Base-by-base conservation (phyloP, 2,113 vertebrate genomes). In the Rallus limicola region DNA sequence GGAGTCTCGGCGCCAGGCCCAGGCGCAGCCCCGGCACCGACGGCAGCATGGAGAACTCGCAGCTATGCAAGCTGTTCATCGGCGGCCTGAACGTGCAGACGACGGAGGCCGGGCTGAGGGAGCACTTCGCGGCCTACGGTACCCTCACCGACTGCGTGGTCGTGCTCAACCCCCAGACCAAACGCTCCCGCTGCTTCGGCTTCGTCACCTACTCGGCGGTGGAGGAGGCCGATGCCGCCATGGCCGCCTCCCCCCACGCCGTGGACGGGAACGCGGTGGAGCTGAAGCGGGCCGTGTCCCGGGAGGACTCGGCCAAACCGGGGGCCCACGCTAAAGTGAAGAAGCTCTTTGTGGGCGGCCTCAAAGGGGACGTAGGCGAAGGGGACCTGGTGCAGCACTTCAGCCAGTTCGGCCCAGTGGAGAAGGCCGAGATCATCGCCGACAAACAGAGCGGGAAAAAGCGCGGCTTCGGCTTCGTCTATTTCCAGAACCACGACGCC, bases 21-120 rank as follows among this genome's bases (percentile, higher is more conserved):
- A 88, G 96, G 93, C 93, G 93, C 93, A 76, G 94, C 91, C 70
- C 84, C 90, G 94, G 95, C 95, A 77, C 76, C 93, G 93, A 95
- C 91, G 91, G 88, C 94, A 56, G 91, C 90, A 99, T 99, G 99
- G 98, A 98, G 81, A 99, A 99, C 92, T 98, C 98, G 29, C 99
- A 99, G 98, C 98, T 99, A 19, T 99, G 99, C 75, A 99, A 99
- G 98, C 98, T 99, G 84, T 99, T 99, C 82, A 99, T 99, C 93
- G 99, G 99, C 34, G 99, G 99, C 29, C 98, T 99, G 21, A 99
- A 99, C 81, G 99, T 99, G 64, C 98, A 99, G 97, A 99, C 99
- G 82, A 99, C 99, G 62, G 99, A 99, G 96, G 99, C 99, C 46
- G 99, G 99, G 56, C 98, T 99, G 53, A 98, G 99, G 64, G 98